These are phyloP conservation scores for Oryzias woworae DNA, from an alignment of 2,113 vertebrate species.

Conservation along the genomic window DNA sequence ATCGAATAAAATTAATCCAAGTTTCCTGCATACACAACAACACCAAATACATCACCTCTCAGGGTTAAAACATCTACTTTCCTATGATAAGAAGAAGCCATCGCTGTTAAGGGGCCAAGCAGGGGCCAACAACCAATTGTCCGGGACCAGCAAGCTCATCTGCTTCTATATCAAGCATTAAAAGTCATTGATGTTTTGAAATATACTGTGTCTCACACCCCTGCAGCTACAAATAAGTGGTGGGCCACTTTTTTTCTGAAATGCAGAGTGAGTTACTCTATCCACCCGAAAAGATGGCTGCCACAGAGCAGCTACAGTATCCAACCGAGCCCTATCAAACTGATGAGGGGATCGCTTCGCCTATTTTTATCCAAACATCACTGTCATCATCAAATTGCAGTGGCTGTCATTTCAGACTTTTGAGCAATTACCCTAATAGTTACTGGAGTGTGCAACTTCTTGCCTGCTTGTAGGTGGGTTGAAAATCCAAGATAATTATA, in stretches of 20 bases:
- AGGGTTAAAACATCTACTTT: conserved; percentile 44
- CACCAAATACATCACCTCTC: conserved; percentile 28
- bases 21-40: no score
- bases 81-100: conserved; percentile 29
- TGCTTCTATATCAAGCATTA: conserved; percentile 76
- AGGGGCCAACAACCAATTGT: conserved; percentile 42
- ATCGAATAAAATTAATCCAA: no score
- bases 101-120: conserved; percentile 36
- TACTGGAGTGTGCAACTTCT: conserved; percentile 44
- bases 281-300: conserved; percentile 62
- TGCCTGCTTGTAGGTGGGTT: conserved; percentile 32
- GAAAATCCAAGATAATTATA: conserved; percentile 24
- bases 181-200: conserved; percentile 74
- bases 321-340: conserved; percentile 60
- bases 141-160: conserved; percentile 51
- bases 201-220: conserved; percentile 80
- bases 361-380: conserved; percentile 69
- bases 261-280: conserved; percentile 73
- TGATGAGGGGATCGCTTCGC: conserved; percentile 56
- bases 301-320: conserved; percentile 61
- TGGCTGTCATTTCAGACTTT: conserved; percentile 74
- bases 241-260: conserved; percentile 67
- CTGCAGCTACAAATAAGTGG: conserved; percentile 72
- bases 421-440: conserved; percentile 73
- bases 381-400: conserved; percentile 68